Base-by-base conservation (phyloP, 2,797 vertebrate genomes). In the Acropternis orthonyx region DNA sequence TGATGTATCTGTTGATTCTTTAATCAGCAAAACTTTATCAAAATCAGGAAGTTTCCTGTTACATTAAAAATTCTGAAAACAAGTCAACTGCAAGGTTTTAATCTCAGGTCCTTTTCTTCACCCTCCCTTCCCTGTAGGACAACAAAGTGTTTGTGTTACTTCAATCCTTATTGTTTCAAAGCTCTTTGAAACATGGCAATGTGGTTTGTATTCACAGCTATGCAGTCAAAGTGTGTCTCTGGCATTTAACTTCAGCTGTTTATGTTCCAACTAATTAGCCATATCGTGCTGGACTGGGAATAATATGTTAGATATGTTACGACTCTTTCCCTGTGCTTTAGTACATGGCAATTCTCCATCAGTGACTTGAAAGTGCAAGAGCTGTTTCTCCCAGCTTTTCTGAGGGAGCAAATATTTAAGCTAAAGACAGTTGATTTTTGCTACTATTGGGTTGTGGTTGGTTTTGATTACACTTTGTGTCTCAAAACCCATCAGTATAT, bases 361-460 rank as follows among this genome's bases (percentile, higher is more conserved):
- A 93, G 44, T 74, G 30, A 71, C 49, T 85, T 87, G 55, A 73
- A 90, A 90, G 44, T 73, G 34, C 10, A 58, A 81, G 58, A 81
- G 17, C 37, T 91, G 36, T 32, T 92, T 83, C 54, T 51, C 36
- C 44, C 41, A 79, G 0, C 37, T 46, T 91, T 93, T 91, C 34
- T 67, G 17, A 13, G 9, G n/a, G 89, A 75, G 34, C n/a, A 91
- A 92, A 95, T 93, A 91, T 89, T 96, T 91, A 75, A 94, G 81
- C 51, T 86, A 59, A 90, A 91, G 24, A 87, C 24, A 46, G 27
- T 92, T 54, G 37, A 62, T 67, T 95, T 95, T 91, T 93, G 56
- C 79, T 89, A 15, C 65, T 67, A 32, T n/a, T 32, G 61, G 72
- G 13, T 89, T 87, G 63, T 71, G 37, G 30, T 77, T 17, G 11